These are phyloP conservation scores for Laupala kohalensis DNA, from an alignment of 1,140 invertebrate genomes.

Conservation along the genomic window DNA sequence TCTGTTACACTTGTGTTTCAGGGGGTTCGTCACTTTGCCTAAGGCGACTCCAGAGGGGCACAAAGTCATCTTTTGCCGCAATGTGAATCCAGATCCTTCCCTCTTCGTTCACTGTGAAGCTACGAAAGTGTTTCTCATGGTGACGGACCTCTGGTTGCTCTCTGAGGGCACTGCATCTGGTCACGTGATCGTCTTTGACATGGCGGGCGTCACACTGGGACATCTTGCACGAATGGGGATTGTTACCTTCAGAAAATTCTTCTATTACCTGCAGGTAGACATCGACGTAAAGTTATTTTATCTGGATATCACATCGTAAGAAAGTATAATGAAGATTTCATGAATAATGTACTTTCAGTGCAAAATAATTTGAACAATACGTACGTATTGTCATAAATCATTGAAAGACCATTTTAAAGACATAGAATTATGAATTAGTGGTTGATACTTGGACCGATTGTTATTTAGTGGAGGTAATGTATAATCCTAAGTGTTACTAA, in stretches of 20 bases:
- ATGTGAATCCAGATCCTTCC: conserved; percentile 40
- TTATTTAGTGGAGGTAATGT: too few species aligned
- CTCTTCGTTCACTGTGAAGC: conserved; percentile 43
- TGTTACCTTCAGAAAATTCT: conserved; percentile 40
- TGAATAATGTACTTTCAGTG: too few species aligned
- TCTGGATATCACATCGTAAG: too few species aligned
- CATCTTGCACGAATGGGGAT: conserved; percentile 44
- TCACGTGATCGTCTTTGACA: conserved; percentile 49
- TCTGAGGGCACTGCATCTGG: conserved; percentile 44
- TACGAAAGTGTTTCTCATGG: conserved; percentile 47
- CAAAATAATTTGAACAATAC: too few species aligned
- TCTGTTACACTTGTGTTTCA: too few species aligned
- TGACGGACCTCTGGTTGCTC: conserved; percentile 44
- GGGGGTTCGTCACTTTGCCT: neutral
- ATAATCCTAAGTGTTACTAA: too few species aligned
- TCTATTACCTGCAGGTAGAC: conserved; percentile 48
- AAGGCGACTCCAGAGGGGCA: conserved; percentile 35
- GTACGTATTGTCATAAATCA: too few species aligned
- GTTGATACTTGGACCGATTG: too few species aligned
- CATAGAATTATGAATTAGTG: too few species aligned
- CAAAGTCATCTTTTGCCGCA: conserved; percentile 39
- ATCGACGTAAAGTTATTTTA: too few species aligned
- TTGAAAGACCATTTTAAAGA: too few species aligned
- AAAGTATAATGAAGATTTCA: too few species aligned
- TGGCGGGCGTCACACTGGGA: conserved; percentile 44